phyloP scores from a whole-genome alignment of 2,888 invertebrate species.

The Eubasilissa splendida region DNA sequence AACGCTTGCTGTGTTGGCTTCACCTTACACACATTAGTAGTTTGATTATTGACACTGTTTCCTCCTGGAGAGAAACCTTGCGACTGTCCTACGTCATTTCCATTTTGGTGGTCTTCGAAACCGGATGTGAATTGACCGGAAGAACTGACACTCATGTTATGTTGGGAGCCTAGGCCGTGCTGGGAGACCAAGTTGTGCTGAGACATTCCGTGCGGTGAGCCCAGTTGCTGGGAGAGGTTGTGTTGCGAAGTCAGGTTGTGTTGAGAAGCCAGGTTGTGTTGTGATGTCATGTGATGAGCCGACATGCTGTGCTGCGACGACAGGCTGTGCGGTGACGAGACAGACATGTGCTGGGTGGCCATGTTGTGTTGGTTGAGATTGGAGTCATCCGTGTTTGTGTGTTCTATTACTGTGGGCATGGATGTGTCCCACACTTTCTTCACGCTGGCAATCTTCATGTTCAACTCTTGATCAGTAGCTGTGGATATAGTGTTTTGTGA shows the following conservation, averaged over 20 bases:
- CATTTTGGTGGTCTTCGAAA: slow-evolving; percentile 66
- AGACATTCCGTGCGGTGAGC: slow-evolving; percentile 58
- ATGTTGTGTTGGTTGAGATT: slow-evolving; percentile 61
- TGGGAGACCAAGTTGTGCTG: slow-evolving; percentile 56
- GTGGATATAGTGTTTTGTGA: slow-evolving; percentile 83
- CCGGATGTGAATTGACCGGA: slow-evolving; percentile 52
- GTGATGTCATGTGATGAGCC: slow-evolving; percentile 48
- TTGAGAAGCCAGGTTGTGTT: slow-evolving; percentile 50
- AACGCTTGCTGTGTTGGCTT: slow-evolving; percentile 87
- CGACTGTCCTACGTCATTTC: slow-evolving; percentile 59
- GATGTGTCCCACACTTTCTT: slow-evolving; percentile 89
- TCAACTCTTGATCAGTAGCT: slow-evolving; percentile 87
- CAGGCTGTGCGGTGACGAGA: slow-evolving; percentile 52
- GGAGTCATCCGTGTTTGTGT: slow-evolving; percentile 70
- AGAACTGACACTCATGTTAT: slow-evolving; percentile 61
- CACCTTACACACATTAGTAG: slow-evolving; percentile 85
- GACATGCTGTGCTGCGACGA: slow-evolving; percentile 54
- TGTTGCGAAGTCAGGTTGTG: slow-evolving; percentile 56
- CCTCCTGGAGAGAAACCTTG: slow-evolving; percentile 57
- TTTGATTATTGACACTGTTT: slow-evolving; percentile 54
- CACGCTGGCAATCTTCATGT: slow-evolving; percentile 94
- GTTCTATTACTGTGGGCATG: slow-evolving; percentile 80
- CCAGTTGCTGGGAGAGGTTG: slow-evolving; percentile 65
- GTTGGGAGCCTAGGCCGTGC: slow-evolving; percentile 59
- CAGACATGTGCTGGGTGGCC: slow-evolving; percentile 54